Evolutionary conservation across 2,888 invertebrate genomes (phyloP).

Genomic region (Nipponacmea schrenckii): DNA sequence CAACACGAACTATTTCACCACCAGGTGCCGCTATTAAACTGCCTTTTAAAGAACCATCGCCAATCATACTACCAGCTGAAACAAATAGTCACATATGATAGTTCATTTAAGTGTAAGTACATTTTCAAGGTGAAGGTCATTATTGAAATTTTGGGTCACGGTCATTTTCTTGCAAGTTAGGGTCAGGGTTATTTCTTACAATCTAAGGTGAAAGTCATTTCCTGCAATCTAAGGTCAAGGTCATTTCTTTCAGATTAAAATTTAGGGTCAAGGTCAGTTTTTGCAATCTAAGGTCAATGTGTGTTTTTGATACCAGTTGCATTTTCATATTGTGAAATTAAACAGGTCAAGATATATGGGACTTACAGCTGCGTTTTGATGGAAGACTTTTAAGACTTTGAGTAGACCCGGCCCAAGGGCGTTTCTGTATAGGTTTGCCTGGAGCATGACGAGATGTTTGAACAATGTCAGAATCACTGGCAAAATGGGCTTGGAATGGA

Average conservation of each 20-base stretch:
- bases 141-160: too few relatives aligned
- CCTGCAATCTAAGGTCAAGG: too few relatives aligned
- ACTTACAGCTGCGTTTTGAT: constrained; percentile 47
- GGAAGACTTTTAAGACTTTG: constrained; percentile 44
- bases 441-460: not conserved
- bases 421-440: constrained; percentile 6
- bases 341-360: not conserved
- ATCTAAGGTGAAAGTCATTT: too few relatives aligned
- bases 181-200: too few relatives aligned
- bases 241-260: too few relatives aligned
- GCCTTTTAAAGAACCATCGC: constrained; percentile 43
- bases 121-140: too few relatives aligned
- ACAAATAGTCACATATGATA: not conserved
- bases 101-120: too few relatives aligned
- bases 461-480: not conserved
- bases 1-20: constrained; percentile 57
- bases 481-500: not conserved
- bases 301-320: too few relatives aligned
- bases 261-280: too few relatives aligned
- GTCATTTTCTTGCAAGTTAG: too few relatives aligned
- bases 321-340: too few relatives aligned
- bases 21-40: constrained; percentile 60
- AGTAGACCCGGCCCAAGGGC: constrained; percentile 47
- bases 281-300: too few relatives aligned
- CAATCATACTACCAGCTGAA: constrained; percentile 24